Evolutionary conservation across 2,888 invertebrate species (phyloP).

Genomic region (Agonopterix arenella): DNA sequence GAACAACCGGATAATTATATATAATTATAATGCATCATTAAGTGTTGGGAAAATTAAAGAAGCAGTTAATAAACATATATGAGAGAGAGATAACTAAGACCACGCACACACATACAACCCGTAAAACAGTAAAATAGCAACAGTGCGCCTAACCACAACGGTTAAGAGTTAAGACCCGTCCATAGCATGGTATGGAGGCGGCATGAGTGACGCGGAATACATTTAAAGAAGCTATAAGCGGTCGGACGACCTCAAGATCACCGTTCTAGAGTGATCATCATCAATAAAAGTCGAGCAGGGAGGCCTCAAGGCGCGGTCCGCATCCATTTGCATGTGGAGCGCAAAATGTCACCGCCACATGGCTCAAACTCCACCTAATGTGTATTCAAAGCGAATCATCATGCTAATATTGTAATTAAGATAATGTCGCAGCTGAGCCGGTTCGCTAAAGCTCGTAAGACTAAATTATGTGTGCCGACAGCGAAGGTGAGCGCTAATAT

Average conservation of each 20-base stretch:
- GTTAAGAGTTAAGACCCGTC: too few relatives aligned
- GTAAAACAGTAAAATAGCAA: too few relatives aligned
- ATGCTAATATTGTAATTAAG: slow-evolving; percentile 59
- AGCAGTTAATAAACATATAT: too few relatives aligned
- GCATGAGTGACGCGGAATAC: slow-evolving; percentile 5
- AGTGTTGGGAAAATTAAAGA: too few relatives aligned
- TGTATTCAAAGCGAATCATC: slow-evolving; percentile 46
- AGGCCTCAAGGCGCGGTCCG: slow-evolving; percentile 9
- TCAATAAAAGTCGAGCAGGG: slow-evolving; percentile 11
- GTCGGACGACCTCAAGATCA: slow-evolving; percentile 1
- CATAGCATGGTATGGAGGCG: too few relatives aligned
- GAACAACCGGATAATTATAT: too few relatives aligned
- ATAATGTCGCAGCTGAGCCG: slow-evolving; percentile 48
- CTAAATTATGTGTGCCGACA: slow-evolving; percentile 10
- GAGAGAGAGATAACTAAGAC: too few relatives aligned
- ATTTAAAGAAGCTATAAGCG: slow-evolving; percentile 6
- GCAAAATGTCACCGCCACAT: slow-evolving; percentile 24
- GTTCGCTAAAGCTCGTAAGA: slow-evolving; percentile 9
- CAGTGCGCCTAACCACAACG: too few relatives aligned
- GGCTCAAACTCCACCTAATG: slow-evolving; percentile 24
- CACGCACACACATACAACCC: too few relatives aligned
- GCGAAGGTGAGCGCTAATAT: slow-evolving; percentile 10
- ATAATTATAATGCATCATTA: too few relatives aligned
- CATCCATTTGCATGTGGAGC: slow-evolving; percentile 28
- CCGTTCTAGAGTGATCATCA: slow-evolving; percentile 11